These are phyloP conservation scores for Pogonocichla stellata DNA, from an alignment of 2,113 vertebrate species.

Conservation along the genomic window DNA sequence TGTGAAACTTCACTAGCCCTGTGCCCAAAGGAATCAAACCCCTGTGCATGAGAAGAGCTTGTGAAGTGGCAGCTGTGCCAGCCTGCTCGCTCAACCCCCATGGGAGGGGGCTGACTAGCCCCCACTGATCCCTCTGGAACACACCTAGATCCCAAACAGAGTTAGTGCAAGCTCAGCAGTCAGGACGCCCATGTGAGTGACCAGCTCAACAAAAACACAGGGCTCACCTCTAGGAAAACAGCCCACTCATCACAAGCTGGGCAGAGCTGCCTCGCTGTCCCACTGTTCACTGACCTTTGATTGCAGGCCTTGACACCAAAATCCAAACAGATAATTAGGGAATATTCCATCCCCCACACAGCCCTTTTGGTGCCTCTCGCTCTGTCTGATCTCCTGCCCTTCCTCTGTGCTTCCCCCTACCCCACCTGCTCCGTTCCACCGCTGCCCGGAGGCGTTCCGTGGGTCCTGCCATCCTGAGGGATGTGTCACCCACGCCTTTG, in stretches of 20 bases:
- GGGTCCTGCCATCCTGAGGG: not conserved
- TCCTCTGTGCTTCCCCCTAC: not conserved
- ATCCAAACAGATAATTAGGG: not conserved
- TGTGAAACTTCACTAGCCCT: not conserved
- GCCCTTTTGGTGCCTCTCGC: not conserved
- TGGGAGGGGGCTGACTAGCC: not conserved
- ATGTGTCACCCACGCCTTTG: not conserved
- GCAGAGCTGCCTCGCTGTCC: not conserved
- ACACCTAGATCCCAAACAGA: not conserved
- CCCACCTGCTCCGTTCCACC: not conserved
- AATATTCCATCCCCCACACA: not conserved
- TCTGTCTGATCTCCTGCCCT: not conserved
- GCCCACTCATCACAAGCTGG: not conserved
- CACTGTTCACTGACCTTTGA: not conserved
- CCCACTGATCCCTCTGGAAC: not conserved
- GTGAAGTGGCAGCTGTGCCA: not conserved
- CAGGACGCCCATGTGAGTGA: not conserved
- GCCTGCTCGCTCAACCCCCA: not conserved
- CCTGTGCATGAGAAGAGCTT: not conserved
- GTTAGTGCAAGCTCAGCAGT: conserved; percentile 33
- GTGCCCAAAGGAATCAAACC: not conserved
- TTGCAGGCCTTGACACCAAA: conserved; percentile 30
- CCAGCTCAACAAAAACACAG: not conserved
- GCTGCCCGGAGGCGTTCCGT: not conserved
- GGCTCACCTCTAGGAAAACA: not conserved